Conservation (phyloP, 2,797 vertebrate genomes). For the Sebastes trivittatus region DNA sequence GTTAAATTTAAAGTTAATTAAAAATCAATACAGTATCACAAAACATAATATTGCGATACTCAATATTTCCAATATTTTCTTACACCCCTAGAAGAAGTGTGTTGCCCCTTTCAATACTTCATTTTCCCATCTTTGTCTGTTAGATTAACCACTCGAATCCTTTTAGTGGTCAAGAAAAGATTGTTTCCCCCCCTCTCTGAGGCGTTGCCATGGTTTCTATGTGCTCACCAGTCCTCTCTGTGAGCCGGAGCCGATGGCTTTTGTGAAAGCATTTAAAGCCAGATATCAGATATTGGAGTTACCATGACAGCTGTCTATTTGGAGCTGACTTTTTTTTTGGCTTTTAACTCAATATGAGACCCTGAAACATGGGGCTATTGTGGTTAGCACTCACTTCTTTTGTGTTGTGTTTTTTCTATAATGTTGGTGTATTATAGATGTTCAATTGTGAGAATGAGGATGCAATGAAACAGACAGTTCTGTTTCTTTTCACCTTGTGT, state of each 20-base stretch:
- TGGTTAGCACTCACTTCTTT: not conserved
- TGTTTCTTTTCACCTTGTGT: not conserved
- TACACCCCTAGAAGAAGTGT: not conserved
- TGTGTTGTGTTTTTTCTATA: not conserved
- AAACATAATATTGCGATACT: too few relatives aligned
- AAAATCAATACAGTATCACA: too few relatives aligned
- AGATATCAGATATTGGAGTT: slow-evolving; percentile 40
- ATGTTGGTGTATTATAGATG: not conserved
- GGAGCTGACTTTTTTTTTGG: slow-evolving; percentile 55
- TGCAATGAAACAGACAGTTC: not conserved
- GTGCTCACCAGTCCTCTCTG: not conserved
- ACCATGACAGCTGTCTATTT: slow-evolving; percentile 53
- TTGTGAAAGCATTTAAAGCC: not conserved
- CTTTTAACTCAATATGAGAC: slow-evolving; percentile 29
- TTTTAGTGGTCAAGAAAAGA: slow-evolving; percentile 11
- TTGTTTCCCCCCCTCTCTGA: not conserved
- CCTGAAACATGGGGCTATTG: not conserved
- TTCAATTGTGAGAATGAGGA: not conserved
- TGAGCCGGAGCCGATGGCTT: slow-evolving; percentile 4
- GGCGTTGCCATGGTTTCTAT: slow-evolving; percentile 51
- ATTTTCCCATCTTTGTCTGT: not conserved
- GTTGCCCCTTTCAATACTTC: not conserved
- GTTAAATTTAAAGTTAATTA: too few relatives aligned
- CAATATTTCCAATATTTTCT: too few relatives aligned
- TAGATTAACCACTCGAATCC: not conserved